Evolutionary conservation across 92 coral and sea anemone genomes (phyloP), one percentile per base, ranked within the genome.

Genomic region (Phymanthus crucifer): DNA sequence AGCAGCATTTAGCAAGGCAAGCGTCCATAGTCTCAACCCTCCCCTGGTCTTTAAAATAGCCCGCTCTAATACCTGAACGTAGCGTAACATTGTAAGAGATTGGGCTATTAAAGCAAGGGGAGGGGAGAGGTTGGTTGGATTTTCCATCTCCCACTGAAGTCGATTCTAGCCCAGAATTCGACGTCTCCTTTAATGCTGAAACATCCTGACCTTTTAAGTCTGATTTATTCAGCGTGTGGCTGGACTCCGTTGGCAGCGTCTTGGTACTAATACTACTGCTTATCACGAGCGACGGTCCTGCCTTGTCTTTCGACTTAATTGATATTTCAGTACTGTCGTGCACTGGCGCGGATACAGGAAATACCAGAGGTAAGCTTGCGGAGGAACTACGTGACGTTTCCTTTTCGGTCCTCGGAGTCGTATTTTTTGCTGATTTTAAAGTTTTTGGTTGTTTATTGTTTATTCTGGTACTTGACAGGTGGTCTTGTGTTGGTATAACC

Each of bases 11-110:
- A 74, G 85, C 85, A 73, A 93, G 66, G 78, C 99, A 95, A 74
- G 70, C 83, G 78, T 80, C 88, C 86, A 93, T 89, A 78, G 77
- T 85, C 92, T 91, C 99, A 85, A 95, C 97, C 96, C 99, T 95
- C 99, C 99, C 99, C 99, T 95, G 97, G 91, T 91, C 94, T 90
- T 89, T 89, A 82, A 93, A 95, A 89, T 89, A 88, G 90, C 99
- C 99, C 99, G 99, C 91, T 91, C 97, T 88, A 87, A 95, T 86
- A 85, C 99, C 99, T 85, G 88, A 86, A 76, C 88, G 92, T 90
- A 95, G 99, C 99, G 99, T 95, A 90, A 93, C 99, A 95, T 95
- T 95, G 99, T 95, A 93, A 95, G 99, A 95, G 97, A 95, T 91
- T 97, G 97, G 99, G 94, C 95, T 89, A 77, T 87, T 87, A 74